phyloP scores from a whole-genome alignment of 2,797 vertebrate species.

The Halcyon chelicuti region DNA sequence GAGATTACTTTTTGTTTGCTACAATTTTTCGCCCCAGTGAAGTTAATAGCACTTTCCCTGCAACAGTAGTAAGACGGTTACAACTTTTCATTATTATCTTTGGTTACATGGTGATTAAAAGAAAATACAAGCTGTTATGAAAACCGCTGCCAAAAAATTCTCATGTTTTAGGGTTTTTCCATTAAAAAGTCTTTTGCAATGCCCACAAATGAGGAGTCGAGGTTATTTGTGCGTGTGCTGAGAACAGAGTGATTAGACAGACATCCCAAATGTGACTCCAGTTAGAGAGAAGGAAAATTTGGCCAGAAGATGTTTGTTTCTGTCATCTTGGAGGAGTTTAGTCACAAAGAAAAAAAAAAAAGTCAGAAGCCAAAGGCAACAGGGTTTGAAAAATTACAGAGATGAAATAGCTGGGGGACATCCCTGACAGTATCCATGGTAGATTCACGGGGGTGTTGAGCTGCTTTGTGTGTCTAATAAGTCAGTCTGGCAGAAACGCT shows the following conservation, averaged over 20 bases:
- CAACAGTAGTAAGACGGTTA: rapidly evolving
- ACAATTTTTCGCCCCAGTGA: not conserved
- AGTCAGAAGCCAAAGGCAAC: not conserved
- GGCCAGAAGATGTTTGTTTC: not conserved
- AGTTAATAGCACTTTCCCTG: not conserved
- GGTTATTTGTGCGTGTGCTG: not conserved
- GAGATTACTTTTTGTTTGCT: not conserved
- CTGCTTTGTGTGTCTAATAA: not conserved
- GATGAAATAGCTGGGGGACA: not conserved
- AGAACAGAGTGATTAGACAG: rapidly evolving
- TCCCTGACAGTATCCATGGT: not conserved
- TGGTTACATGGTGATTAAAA: not conserved
- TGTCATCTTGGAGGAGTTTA: not conserved
- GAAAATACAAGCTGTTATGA: not conserved
- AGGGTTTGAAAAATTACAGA: rapidly evolving
- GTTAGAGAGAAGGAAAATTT: not conserved
- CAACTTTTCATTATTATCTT: not conserved
- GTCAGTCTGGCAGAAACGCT: not conserved
- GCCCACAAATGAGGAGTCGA: rapidly evolving
- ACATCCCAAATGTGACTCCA: not conserved
- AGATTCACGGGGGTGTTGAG: not conserved
- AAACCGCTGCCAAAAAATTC: not conserved
- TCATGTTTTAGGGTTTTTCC: not conserved
- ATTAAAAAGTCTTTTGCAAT: not conserved
- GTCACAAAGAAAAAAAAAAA: no score